Evolutionary conservation across 1,140 invertebrate genomes (phyloP).

Genomic region (Megathymus violae): DNA sequence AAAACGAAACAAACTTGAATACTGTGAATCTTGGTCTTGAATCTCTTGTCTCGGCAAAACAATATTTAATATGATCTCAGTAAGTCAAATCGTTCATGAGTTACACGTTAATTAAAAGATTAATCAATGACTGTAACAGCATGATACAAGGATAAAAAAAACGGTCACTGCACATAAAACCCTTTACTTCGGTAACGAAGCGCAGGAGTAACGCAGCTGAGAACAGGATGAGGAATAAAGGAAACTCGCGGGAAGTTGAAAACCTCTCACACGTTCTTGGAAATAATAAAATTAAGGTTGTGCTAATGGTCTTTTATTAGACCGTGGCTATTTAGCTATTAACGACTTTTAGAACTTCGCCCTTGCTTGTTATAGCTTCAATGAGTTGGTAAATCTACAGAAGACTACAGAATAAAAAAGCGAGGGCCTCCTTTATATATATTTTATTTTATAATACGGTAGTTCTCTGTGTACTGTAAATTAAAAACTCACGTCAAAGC

Average conservation of each 20-base stretch:
- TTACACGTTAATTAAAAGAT: no score
- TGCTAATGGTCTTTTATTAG: slow-evolving; percentile 21
- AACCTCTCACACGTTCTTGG: slow-evolving; percentile 45
- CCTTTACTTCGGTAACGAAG: slow-evolving; percentile 67
- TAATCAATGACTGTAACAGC: no score
- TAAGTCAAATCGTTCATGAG: no score
- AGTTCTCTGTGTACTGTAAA: no score
- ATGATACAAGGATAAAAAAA: no score
- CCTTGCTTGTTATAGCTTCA: not conserved
- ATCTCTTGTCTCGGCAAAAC: no score
- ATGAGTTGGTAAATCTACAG: not conserved
- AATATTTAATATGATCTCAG: no score
- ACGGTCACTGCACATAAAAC: slow-evolving; percentile 58
- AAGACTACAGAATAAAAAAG: not conserved
- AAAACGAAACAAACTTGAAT: no score
- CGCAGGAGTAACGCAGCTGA: slow-evolving; percentile 48
- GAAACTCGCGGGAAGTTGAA: slow-evolving; percentile 47
- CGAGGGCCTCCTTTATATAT: no score
- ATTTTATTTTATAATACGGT: no score
- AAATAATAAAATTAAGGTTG: slow-evolving; percentile 44
- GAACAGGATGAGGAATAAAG: slow-evolving; percentile 45
- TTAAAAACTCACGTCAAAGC: no score
- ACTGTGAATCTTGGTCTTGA: no score
- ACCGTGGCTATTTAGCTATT: slow-evolving; percentile 23
- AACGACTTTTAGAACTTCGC: slow-evolving; percentile 13